Conservation (phyloP, 2,113 vertebrate species). For the Ranitomeya imitator region DNA sequence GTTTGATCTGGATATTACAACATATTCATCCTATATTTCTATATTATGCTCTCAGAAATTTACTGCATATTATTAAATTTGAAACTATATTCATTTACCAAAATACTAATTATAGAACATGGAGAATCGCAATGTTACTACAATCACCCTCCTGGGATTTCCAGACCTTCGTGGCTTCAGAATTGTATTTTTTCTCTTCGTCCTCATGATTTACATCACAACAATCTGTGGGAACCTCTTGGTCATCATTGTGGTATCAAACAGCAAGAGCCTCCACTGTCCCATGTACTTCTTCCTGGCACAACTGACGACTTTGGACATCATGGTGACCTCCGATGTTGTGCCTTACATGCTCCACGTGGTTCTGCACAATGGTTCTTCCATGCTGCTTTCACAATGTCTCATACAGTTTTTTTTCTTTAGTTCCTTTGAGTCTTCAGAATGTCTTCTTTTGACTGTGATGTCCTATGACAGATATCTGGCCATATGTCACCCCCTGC, state of each 20-base stretch:
- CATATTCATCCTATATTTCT: too few species aligned
- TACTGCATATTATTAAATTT: too few species aligned
- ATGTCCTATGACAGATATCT: conserved; percentile 60
- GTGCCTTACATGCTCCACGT: too few species aligned
- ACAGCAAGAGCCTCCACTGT: not conserved
- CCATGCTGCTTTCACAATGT: too few species aligned
- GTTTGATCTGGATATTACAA: too few species aligned
- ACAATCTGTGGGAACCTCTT: conserved; percentile 18
- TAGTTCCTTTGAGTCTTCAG: not conserved
- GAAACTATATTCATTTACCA: too few species aligned
- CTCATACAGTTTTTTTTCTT: not conserved
- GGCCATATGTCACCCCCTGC: conserved; percentile 57
- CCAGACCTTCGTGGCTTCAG: not conserved
- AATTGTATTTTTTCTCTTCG: not conserved
- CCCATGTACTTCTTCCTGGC: conserved; percentile 39
- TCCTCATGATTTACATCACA: not conserved
- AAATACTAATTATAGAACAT: too few species aligned
- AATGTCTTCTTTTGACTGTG: conserved; percentile 52
- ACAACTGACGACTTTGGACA: not conserved
- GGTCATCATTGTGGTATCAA: not conserved
- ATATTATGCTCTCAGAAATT: too few species aligned
- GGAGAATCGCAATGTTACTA: too few species aligned
- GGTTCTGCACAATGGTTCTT: too few species aligned
- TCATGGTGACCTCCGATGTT: not conserved
- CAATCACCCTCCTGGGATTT: too few species aligned